Conservation (phyloP, 2,113 vertebrate species). For the Engraulis encrasicolus region DNA sequence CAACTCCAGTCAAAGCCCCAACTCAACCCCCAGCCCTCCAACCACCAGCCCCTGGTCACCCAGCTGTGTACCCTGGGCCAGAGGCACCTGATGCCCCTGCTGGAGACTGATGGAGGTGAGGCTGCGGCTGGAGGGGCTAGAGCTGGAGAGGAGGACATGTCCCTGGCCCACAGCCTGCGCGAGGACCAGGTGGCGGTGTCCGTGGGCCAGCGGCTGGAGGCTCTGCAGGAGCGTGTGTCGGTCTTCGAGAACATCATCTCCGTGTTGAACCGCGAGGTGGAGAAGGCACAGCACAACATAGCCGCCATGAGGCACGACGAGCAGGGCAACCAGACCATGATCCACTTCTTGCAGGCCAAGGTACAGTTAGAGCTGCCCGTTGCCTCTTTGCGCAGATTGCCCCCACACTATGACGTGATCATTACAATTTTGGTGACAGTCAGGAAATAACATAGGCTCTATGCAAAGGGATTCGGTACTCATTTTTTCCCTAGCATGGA, state of each 20-base stretch:
- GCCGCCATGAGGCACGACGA: constrained; percentile 73
- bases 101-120: constrained; percentile 51
- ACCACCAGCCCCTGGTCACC: constrained; percentile 22
- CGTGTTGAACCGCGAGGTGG: constrained; percentile 83
- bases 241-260: constrained; percentile 85
- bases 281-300: constrained; percentile 73
- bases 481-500: no score
- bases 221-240: constrained; percentile 77
- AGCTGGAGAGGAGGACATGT: constrained; percentile 51
- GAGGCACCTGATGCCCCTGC: constrained; percentile 50
- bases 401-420: no score
- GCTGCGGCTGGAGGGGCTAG: constrained; percentile 59
- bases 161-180: constrained; percentile 53
- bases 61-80: constrained; percentile 35
- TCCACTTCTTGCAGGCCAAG: constrained; percentile 76
- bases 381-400: no score
- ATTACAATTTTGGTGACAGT: no score
- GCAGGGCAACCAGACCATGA: constrained; percentile 71
- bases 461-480: no score
- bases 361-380: no score
- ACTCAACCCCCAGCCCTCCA: constrained; percentile 5
- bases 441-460: no score
- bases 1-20: constrained; percentile 36
- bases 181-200: constrained; percentile 56
- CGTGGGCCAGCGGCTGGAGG: constrained; percentile 66